Percentiles rank a stretch among this genome's conserved stretches.
Conservation (phyloP, 1,140 invertebrate species). For the Papilio polyxenes region DNA sequence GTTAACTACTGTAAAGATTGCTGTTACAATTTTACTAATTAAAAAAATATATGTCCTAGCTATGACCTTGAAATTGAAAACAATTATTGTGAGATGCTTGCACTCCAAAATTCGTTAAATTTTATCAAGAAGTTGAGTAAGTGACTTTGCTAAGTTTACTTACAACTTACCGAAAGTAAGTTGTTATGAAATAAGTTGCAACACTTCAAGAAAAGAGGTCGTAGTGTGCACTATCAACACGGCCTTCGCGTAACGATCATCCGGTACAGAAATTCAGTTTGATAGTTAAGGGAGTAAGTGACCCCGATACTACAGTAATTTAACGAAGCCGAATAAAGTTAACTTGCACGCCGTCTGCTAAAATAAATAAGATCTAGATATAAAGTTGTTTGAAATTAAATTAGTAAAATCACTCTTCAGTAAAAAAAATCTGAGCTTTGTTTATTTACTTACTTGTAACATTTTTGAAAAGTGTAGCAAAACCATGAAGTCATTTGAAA, state of each 20-base stretch:
- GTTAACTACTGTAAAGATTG: too few relatives aligned
- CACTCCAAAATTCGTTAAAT: not conserved
- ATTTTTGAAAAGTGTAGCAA: too few relatives aligned
- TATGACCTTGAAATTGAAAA: too few relatives aligned
- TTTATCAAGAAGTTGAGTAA: not conserved
- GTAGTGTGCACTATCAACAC: not conserved
- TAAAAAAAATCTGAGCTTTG: not conserved
- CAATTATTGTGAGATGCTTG: too few relatives aligned
- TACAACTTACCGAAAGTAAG: constrained; percentile 9
- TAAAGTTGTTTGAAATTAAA: not conserved
- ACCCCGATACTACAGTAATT: constrained; percentile 8
- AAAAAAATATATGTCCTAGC: too few relatives aligned
- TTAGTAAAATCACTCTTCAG: not conserved
- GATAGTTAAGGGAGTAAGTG: not conserved
- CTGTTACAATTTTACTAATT: too few relatives aligned
- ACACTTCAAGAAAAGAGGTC: not conserved
- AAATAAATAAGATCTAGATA: not conserved
- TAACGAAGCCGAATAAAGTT: constrained; percentile 19
- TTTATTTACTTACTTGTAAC: too few relatives aligned
- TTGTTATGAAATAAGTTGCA: constrained; percentile 20
- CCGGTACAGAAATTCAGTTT: not conserved
- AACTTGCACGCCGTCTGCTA: not conserved
- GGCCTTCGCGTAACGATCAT: not conserved
- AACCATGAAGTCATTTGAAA: too few relatives aligned
- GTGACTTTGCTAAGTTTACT: not conserved